Conservation (phyloP, 1,140 invertebrate genomes). For the Drosophila orena region DNA sequence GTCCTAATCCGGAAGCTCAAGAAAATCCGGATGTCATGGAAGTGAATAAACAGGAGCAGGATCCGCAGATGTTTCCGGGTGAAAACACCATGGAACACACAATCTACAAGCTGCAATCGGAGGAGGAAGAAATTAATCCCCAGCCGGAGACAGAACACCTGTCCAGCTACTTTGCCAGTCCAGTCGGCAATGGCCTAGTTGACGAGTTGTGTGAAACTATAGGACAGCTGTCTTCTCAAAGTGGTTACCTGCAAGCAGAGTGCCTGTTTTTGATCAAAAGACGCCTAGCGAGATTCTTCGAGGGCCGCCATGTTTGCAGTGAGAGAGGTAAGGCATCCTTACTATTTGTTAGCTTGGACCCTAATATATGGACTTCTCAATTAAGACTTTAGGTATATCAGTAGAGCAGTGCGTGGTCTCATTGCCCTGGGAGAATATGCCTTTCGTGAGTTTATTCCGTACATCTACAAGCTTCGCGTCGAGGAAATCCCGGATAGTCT, state of each 20-base stretch:
- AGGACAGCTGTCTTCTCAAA: slow-evolving; percentile 67
- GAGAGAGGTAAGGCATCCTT: slow-evolving; percentile 51
- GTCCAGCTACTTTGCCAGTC: slow-evolving; percentile 72
- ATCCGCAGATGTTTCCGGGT: slow-evolving; percentile 31
- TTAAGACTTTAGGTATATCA: slow-evolving; percentile 74
- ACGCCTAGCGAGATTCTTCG: slow-evolving; percentile 71
- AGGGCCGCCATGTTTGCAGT: slow-evolving; percentile 54
- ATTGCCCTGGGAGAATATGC: slow-evolving; percentile 80
- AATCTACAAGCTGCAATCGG: slow-evolving; percentile 61
- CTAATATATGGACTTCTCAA: not conserved
- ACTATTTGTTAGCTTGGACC: not conserved
- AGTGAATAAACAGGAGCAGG: slow-evolving; percentile 19
- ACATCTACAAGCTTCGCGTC: slow-evolving; percentile 69
- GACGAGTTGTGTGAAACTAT: slow-evolving; percentile 78
- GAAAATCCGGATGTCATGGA: slow-evolving; percentile 15
- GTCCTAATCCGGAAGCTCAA: slow-evolving; percentile 15
- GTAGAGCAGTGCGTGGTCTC: slow-evolving; percentile 67
- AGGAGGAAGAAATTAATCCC: slow-evolving; percentile 47
- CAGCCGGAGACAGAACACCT: slow-evolving; percentile 42
- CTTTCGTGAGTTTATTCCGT: slow-evolving; percentile 82
- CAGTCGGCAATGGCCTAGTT: slow-evolving; percentile 54
- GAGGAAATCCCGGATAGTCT: slow-evolving; percentile 63
- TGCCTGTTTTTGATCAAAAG: slow-evolving; percentile 72
- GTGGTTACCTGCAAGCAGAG: slow-evolving; percentile 75
- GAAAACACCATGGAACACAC: slow-evolving; percentile 45